Percentiles rank a stretch among this genome's conserved stretches.
These are phyloP conservation scores for Herpetotheres cachinnans DNA, from an alignment of 2,113 vertebrate genomes.

Conservation along the genomic window DNA sequence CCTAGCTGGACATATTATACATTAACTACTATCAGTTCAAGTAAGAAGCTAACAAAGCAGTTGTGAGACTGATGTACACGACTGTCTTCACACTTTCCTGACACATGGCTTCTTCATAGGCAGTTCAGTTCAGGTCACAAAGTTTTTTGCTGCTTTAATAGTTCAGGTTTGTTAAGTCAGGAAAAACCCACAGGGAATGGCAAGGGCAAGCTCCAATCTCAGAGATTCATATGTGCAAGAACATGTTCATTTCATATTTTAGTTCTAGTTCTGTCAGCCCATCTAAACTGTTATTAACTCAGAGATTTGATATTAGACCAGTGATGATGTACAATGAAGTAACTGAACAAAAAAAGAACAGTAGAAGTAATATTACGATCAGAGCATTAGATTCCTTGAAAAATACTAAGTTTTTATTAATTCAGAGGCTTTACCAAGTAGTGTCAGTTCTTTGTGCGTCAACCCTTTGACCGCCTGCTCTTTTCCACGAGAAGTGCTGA, in stretches of 20 bases:
- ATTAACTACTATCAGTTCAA: background rate
- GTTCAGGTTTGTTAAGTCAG: background rate
- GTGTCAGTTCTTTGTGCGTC: background rate
- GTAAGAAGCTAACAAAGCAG: background rate
- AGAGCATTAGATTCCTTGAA: background rate
- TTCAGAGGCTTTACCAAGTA: background rate
- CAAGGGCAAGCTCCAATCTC: background rate
- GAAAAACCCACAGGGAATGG: background rate
- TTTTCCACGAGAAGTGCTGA: background rate
- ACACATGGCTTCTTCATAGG: background rate
- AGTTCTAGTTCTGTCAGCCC: background rate
- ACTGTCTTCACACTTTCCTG: background rate
- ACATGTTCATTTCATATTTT: background rate
- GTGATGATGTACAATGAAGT: background rate
- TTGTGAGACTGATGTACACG: background rate
- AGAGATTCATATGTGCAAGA: background rate
- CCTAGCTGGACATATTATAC: background rate
- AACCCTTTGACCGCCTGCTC: background rate
- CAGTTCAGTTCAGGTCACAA: background rate
- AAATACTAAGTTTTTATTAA: background rate
- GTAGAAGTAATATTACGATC: background rate
- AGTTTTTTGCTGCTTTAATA: background rate
- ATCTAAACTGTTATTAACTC: background rate
- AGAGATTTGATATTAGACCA: background rate
- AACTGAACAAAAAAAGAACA: background rate